These are phyloP conservation scores for Anarrhichthys ocellatus DNA, from an alignment of 2,113 vertebrate genomes.

Conservation along the genomic window DNA sequence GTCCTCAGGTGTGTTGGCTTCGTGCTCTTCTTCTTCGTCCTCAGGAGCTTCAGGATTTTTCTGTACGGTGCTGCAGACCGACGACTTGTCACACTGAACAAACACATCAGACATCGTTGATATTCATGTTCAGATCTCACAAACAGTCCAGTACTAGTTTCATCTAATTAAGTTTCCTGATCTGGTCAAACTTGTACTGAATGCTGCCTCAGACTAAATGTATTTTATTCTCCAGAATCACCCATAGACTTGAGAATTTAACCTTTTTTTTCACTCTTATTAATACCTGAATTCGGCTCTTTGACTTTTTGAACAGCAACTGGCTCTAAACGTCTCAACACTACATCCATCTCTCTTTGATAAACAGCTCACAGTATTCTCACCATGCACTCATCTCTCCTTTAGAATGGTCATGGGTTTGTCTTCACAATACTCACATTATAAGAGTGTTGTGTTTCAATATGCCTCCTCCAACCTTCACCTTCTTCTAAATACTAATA, in stretches of 20 bases:
- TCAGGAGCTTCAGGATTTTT: conserved; percentile 79
- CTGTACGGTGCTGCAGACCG: conserved; percentile 88
- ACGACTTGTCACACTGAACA: conserved; percentile 75
- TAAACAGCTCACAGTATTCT: background rate
- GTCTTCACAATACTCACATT: background rate
- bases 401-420: background rate
- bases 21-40: conserved; percentile 10
- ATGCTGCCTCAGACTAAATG: too few species aligned
- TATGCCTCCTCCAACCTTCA: background rate
- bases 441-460: background rate
- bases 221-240: too few species aligned
- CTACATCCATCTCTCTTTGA: too few species aligned
- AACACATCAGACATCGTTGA: background rate
- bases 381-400: background rate
- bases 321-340: too few species aligned
- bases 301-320: too few species aligned
- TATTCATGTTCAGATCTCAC: background rate
- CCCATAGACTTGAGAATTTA: too few species aligned
- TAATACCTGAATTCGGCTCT: too few species aligned
- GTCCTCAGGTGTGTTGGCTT: conserved; percentile 80
- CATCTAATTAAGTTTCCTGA: too few species aligned
- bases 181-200: too few species aligned
- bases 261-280: too few species aligned
- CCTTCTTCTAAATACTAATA: background rate
- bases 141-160: too few species aligned